Base-by-base conservation (phyloP, 2,797 vertebrate species). In the Sebastes nivosus region DNA sequence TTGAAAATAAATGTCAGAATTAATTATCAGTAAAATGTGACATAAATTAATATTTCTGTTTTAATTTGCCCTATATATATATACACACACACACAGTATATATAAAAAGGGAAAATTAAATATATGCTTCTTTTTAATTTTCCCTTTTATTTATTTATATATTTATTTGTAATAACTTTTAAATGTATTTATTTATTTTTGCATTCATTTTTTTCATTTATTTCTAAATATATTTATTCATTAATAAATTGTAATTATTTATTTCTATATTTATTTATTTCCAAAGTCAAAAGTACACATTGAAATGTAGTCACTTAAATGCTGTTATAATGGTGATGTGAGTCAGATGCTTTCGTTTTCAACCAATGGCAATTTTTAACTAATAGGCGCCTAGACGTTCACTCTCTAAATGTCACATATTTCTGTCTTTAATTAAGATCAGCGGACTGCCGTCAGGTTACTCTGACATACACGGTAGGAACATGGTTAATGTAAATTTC, bases 331-430 rank as follows among this genome's bases (percentile, higher is more conserved):
- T 16, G 2, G 24, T 58, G 5, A 58, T 58, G 57, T 29, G 25
- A 58, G 6, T 16, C 24, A 58, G 24, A 25, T 7, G 24, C 55
- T 13, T 27, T 8, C 10, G 1, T 55, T 55, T 55, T 55, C 52
- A 55, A 2, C 52, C 52, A 1, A n/a, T 1, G 10, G 0, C 52
- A 0, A n/a, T 55, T 55, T 55, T 55, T 12, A 22, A 55, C 20
- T n/a, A n/a, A 9, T 52, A 52, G 8, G 50, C 18, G 0, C 4
- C n/a, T 22, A 1, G 50, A 52, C 20, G 20, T 52, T 52, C 0
- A 2, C 24, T 24, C 24, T 57, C 24, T 11, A 25, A 22, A 22
- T 13, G 20, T 63, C n/a, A 34, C 60, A 13, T 18, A 29, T 8
- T 12, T 24, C 2, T 55, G n/a, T 55, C n/a, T 11, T 55, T 22